A percentile compares a stretch with the other conserved stretches of the same genome.
Evolutionary conservation across 2,888 invertebrate genomes (phyloP).

Genomic region (Platycheirus rosarum): DNA sequence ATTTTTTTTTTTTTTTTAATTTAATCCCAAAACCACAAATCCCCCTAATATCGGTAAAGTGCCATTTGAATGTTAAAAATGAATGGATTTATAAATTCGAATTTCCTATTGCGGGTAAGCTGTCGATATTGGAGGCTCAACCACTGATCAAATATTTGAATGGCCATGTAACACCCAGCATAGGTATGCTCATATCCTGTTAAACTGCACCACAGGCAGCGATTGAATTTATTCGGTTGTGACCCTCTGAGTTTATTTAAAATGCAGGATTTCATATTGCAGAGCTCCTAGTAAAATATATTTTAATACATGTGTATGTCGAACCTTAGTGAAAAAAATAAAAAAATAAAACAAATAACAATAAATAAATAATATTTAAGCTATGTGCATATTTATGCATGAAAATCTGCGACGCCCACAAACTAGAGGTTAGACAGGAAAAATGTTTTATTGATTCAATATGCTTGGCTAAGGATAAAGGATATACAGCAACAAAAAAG

Average conservation of each 20-base stretch:
- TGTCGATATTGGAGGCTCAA: slow-evolving; percentile 66
- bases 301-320: slow-evolving; percentile 6
- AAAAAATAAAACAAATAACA: not conserved
- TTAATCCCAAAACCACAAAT: slow-evolving; percentile 37
- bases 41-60: slow-evolving; percentile 11
- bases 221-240: slow-evolving; percentile 59
- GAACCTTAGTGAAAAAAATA: slow-evolving; percentile 13
- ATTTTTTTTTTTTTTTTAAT: slow-evolving; percentile 9
- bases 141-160: slow-evolving; percentile 53
- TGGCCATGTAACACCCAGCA: slow-evolving; percentile 47
- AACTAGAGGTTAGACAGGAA: slow-evolving; percentile 66
- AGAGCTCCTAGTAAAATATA: slow-evolving; percentile 13
- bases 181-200: not conserved
- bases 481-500: not conserved
- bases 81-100: slow-evolving; percentile 29
- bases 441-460: slow-evolving; percentile 68
- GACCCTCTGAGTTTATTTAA: slow-evolving; percentile 63
- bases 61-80: slow-evolving; percentile 35
- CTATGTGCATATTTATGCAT: slow-evolving; percentile 48
- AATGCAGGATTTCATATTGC: slow-evolving; percentile 57
- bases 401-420: slow-evolving; percentile 51
- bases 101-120: slow-evolving; percentile 60
- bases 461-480: slow-evolving; percentile 36
- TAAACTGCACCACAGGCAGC: not conserved
- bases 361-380: slow-evolving; percentile 2